Percentiles rank a stretch among this genome's conserved stretches.
Evolutionary conservation across 2,113 vertebrate genomes (phyloP).

Genomic region (Calyptommatus sinebrachiatus): DNA sequence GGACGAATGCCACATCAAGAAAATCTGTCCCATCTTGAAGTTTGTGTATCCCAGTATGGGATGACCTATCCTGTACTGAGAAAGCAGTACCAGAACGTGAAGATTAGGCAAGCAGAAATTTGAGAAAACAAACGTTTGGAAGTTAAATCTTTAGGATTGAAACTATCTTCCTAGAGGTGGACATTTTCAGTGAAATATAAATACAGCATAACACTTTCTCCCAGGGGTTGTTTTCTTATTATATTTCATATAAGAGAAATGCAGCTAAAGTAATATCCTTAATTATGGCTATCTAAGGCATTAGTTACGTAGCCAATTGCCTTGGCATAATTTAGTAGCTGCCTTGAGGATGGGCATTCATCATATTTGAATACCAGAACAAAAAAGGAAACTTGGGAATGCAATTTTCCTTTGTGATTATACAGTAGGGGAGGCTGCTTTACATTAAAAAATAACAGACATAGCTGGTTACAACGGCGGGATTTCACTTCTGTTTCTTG

Average conservation of each 20-base stretch:
- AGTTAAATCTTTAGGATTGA: not conserved
- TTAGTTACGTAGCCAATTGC: not conserved
- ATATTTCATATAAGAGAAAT: not conserved
- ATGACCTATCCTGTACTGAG: too few species aligned
- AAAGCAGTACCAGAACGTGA: too few species aligned
- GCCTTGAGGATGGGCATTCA: not conserved
- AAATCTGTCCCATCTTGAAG: too few species aligned
- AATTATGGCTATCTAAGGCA: slow-evolving; percentile 22
- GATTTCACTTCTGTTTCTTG: not conserved
- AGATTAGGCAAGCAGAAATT: too few species aligned
- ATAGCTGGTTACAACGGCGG: not conserved
- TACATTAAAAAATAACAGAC: not conserved
- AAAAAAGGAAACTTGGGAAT: slow-evolving; percentile 14
- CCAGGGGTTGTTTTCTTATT: not conserved
- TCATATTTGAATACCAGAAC: slow-evolving; percentile 4
- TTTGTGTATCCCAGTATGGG: too few species aligned
- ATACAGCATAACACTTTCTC: not conserved
- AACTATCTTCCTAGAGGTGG: not conserved
- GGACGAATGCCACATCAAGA: too few species aligned
- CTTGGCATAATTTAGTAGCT: slow-evolving; percentile 6
- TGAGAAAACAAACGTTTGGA: not conserved
- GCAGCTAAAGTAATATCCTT: not conserved
- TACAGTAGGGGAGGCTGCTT: not conserved
- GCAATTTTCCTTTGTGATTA: not conserved
- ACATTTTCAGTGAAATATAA: not conserved